Conservation (phyloP, 37 sponge, comb jelly and placozoan genomes). For the Spongilla lacustris region DNA sequence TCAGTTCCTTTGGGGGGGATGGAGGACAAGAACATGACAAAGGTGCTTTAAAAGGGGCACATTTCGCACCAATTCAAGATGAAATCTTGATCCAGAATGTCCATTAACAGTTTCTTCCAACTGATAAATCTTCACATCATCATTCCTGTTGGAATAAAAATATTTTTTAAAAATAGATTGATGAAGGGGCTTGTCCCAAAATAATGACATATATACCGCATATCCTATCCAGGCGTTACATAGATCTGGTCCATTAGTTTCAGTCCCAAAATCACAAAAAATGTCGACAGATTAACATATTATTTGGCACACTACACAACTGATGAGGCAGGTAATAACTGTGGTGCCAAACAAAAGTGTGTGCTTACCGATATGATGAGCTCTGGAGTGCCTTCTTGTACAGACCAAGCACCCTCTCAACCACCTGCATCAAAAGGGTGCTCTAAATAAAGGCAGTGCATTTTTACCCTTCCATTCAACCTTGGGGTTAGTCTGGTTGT, state of each 20-base stretch:
- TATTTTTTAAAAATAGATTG: neutral
- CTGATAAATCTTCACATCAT: neutral
- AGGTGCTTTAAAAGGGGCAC: neutral
- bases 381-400: constrained; percentile 35
- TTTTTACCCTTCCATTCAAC: neutral
- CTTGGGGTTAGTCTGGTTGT: neutral
- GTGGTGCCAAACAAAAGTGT: neutral
- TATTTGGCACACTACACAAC: no score
- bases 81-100: neutral
- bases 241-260: no score
- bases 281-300: no score
- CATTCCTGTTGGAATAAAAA: neutral
- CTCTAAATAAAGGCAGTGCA: neutral
- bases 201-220: no score
- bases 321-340: neutral
- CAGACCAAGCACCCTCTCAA: constrained; percentile 8
- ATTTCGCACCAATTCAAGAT: neutral
- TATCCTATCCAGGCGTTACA: no score
- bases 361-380: neutral
- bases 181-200: no score
- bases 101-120: neutral
- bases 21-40: neutral
- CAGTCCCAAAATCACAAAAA: no score
- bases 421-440: neutral
- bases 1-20: neutral